Evolutionary conservation across 2,113 vertebrate species (phyloP), one percentile per base, ranked within the genome.

Genomic region (Microcebus ravelobensis): DNA sequence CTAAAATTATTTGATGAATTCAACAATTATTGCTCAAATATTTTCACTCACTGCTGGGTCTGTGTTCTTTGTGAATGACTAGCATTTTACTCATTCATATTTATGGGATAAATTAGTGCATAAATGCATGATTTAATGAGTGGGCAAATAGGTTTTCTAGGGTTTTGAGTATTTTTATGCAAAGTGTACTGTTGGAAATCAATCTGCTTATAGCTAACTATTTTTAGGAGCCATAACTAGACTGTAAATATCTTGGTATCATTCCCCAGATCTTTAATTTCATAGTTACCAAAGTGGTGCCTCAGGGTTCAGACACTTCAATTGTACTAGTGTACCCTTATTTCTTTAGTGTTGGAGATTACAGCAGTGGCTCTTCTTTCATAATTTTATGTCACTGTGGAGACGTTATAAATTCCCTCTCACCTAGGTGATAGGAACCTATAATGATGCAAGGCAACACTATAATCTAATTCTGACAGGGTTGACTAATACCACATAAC

Each of bases 301-400:
- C 39, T 45, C 2, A 48, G 45, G 12, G 3, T 42, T 83, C 8
- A 27, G 45, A 74, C 5, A 29, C 23, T 2, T 92, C 6, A 27
- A 11, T 29, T 42, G 36, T 0, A 57, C 17, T 13, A 45, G 1
- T 1, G 9, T 11, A 20, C 10, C 5, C 0, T 76, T 2, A 70
- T 39, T 63, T 81, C 59, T 65, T 87, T 74, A 65, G 11, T 61
- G n/a, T 71, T 34, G 21, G 4, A 34, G 20, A 15, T 34, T 36
- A 5, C 4, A 68, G 42, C 18, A 13, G 2, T 71, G 27, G 29
- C 5, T 87, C 7, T 31, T 3, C 18, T 77, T 73, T 68, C 25
- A 70, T 65, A 29, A 59, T 73, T 70, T 94, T 55, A 45, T 70
- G 27, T 34, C 6, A 34, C 9, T 48, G 3, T 25, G 13, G 18